Conservation (phyloP, 1,140 invertebrate genomes). For the Musca domestica region DNA sequence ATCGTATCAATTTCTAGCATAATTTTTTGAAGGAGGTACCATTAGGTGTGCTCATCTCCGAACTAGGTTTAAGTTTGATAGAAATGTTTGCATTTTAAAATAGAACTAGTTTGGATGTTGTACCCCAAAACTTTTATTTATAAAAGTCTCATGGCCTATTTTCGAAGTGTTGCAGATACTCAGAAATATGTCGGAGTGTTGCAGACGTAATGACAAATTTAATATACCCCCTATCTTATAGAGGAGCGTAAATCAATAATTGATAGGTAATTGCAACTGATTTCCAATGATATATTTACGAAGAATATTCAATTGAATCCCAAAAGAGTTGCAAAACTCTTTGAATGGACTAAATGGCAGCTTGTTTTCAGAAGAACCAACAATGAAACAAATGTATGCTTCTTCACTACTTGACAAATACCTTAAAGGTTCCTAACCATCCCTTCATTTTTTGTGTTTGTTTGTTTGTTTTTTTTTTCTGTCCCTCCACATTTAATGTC, state of each 20-base stretch:
- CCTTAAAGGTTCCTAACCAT: constrained; percentile 2
- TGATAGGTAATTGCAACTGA: constrained; percentile 19
- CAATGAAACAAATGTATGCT: neutral
- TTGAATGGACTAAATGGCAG: neutral
- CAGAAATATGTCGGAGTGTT: too few relatives aligned
- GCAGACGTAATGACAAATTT: too few relatives aligned
- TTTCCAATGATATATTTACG: constrained; percentile 5
- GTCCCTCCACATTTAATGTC: neutral
- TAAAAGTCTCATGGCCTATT: too few relatives aligned
- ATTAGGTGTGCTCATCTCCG: too few relatives aligned
- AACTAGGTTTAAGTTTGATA: too few relatives aligned
- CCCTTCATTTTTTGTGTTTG: constrained; percentile 7
- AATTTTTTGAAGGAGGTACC: too few relatives aligned
- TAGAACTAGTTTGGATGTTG: too few relatives aligned
- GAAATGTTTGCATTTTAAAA: too few relatives aligned
- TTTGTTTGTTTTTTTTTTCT: neutral
- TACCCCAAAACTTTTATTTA: too few relatives aligned
- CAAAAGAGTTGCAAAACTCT: neutral
- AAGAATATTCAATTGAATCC: neutral
- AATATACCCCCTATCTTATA: too few relatives aligned
- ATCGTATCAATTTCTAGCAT: too few relatives aligned
- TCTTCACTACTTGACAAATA: neutral
- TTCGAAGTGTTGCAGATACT: too few relatives aligned
- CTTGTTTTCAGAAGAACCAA: neutral
- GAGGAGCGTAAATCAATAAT: neutral